These are phyloP conservation scores for Eurytoma adleriae DNA, from an alignment of 2,888 invertebrate genomes.

Conservation along the genomic window DNA sequence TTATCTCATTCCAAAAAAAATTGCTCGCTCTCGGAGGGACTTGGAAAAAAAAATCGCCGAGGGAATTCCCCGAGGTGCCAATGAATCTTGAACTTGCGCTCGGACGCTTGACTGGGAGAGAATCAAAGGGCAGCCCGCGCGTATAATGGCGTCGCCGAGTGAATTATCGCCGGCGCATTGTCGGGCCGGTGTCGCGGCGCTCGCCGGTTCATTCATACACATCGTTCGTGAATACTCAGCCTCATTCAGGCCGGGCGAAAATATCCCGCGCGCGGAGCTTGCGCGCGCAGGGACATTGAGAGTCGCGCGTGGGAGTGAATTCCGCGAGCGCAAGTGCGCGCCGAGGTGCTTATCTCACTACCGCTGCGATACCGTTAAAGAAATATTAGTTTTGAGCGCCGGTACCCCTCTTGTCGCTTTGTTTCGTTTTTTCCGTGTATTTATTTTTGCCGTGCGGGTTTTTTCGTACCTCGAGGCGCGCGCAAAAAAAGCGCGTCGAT, in stretches of 20 bases:
- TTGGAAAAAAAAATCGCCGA: neutral
- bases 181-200: neutral
- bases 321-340: slow-evolving; percentile 10
- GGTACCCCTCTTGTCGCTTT: no score
- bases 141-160: neutral
- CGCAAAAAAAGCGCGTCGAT: no score
- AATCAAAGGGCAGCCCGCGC: slow-evolving; percentile 12
- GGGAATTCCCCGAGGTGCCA: neutral
- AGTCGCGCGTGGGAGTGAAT: slow-evolving; percentile 3
- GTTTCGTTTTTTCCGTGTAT: neutral
- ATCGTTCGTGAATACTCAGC: neutral
- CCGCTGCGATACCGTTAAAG: slow-evolving; percentile 64
- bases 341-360: slow-evolving; percentile 60
- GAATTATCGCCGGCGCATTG: slow-evolving; percentile 25
- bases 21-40: neutral
- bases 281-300: neutral
- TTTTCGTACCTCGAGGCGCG: neutral
- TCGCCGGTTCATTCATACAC: slow-evolving; percentile 17
- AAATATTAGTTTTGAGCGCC: slow-evolving; percentile 39
- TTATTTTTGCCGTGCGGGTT: neutral
- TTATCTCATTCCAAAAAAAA: no score
- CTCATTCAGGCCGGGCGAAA: slow-evolving; percentile 1
- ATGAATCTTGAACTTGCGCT: slow-evolving; percentile 5
- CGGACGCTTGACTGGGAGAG: neutral
- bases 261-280: neutral